Conservation (phyloP, 1,140 invertebrate species). For the Branchinecta lynchi region DNA sequence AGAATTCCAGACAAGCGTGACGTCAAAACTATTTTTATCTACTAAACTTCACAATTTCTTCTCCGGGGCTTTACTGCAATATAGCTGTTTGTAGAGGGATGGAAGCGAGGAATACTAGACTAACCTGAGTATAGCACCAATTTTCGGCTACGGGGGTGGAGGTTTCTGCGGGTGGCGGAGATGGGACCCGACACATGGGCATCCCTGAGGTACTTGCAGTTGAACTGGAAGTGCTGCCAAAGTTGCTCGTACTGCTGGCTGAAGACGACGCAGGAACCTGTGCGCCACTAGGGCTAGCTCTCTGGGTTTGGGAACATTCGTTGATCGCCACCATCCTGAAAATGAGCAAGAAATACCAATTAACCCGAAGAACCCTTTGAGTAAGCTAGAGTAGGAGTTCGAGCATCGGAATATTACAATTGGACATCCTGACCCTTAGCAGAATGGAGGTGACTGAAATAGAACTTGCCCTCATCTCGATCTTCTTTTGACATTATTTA, state of each 20-base stretch:
- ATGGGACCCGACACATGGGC: slow-evolving; percentile 73
- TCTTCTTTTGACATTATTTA: too few species aligned
- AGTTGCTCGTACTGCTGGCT: slow-evolving; percentile 15
- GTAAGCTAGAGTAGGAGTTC: too few species aligned
- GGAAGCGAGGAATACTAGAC: slow-evolving; percentile 22
- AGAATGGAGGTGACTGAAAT: too few species aligned
- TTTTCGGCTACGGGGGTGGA: slow-evolving; percentile 86
- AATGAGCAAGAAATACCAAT: not conserved
- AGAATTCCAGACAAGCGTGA: too few species aligned
- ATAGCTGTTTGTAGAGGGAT: too few species aligned
- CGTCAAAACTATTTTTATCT: too few species aligned
- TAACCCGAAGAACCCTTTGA: too few species aligned
- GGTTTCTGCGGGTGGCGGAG: slow-evolving; percentile 70
- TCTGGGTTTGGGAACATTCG: slow-evolving; percentile 3
- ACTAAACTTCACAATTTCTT: too few species aligned
- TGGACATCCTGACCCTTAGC: too few species aligned
- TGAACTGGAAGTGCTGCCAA: slow-evolving; percentile 13
- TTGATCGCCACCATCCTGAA: not conserved
- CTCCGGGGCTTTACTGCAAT: too few species aligned
- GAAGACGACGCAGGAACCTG: not conserved
- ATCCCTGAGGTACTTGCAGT: slow-evolving; percentile 32
- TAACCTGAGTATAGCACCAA: slow-evolving; percentile 91
- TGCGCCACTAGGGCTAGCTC: not conserved
- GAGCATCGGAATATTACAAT: too few species aligned
- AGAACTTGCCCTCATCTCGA: too few species aligned